A percentile compares a stretch with the other conserved stretches of the same genome.
Evolutionary conservation across 2,797 vertebrate species (phyloP).

Genomic region (Alca torda): DNA sequence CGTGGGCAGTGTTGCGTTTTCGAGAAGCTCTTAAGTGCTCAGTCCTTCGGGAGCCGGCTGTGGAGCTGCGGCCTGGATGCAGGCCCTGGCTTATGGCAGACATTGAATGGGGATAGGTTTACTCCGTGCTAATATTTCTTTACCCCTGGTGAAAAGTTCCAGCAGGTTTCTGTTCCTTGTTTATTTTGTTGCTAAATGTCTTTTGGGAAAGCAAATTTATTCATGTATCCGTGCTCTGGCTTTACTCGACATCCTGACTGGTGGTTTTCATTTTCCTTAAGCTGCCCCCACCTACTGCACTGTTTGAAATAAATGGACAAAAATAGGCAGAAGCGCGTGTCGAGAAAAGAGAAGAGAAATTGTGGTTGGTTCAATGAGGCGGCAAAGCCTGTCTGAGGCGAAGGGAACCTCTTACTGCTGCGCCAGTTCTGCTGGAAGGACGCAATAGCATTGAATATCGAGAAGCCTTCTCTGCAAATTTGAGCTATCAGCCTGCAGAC

Average conservation of each 20-base stretch:
- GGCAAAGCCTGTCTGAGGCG: not conserved
- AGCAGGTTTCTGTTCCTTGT: not conserved
- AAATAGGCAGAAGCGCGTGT: not conserved
- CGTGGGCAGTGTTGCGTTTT: not conserved
- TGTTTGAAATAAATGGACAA: constrained; percentile 29
- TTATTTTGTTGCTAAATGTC: constrained; percentile 23
- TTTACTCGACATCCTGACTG: not conserved
- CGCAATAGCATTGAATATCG: accelerated
- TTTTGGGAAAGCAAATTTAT: constrained; percentile 36
- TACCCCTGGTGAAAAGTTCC: not conserved
- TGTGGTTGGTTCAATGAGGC: not conserved
- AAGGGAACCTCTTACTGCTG: not conserved
- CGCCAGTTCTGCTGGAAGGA: not conserved
- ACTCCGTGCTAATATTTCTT: not conserved
- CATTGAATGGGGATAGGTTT: not conserved
- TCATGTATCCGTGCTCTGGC: not conserved
- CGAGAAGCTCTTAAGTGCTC: not conserved
- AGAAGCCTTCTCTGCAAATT: not conserved
- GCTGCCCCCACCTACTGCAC: not conserved
- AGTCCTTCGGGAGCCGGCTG: not conserved
- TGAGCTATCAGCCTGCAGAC: not conserved
- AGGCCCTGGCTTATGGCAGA: not conserved
- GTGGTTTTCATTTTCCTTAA: not conserved
- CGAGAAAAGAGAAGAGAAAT: not conserved
- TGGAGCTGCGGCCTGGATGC: not conserved